Conservation (phyloP, 2,797 vertebrate species). For the Xenentodon cancila region DNA sequence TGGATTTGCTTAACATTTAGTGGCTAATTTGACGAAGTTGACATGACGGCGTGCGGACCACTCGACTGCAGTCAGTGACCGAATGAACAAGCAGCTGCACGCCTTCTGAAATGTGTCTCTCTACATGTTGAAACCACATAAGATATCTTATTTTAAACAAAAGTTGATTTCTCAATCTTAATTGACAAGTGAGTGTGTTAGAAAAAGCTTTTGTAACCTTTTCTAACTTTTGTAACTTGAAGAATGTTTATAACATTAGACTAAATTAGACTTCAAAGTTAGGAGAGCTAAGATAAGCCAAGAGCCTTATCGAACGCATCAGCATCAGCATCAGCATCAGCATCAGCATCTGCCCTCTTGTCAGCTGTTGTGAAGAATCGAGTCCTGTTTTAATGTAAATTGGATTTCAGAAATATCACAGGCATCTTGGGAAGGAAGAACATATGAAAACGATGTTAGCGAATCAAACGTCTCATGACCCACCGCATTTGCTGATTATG, state of each 20-base stretch:
- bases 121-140: too few relatives aligned
- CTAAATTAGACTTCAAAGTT: constrained; percentile 1
- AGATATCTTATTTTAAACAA: too few relatives aligned
- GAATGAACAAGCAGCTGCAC: too few relatives aligned
- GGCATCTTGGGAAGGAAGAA: background rate
- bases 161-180: constrained; percentile 11
- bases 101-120: too few relatives aligned
- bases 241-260: too few relatives aligned
- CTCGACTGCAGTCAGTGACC: too few relatives aligned
- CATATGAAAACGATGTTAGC: constrained; percentile 9
- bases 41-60: too few relatives aligned
- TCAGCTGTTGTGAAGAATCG: background rate
- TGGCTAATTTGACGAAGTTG: too few relatives aligned
- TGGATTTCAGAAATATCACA: constrained; percentile 1
- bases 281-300: background rate
- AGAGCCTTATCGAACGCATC: background rate
- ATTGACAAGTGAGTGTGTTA: constrained; percentile 6
- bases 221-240: constrained; percentile 7
- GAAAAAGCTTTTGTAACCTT: constrained; percentile 11
- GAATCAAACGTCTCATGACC: constrained; percentile 12
- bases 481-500: constrained; percentile 25
- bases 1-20: too few relatives aligned
- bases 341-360: background rate
- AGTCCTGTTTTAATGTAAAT: constrained; percentile 1
- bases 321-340: background rate